phyloP scores from a whole-genome alignment of 2,888 invertebrate species.

The Temnothorax rugatulus region DNA sequence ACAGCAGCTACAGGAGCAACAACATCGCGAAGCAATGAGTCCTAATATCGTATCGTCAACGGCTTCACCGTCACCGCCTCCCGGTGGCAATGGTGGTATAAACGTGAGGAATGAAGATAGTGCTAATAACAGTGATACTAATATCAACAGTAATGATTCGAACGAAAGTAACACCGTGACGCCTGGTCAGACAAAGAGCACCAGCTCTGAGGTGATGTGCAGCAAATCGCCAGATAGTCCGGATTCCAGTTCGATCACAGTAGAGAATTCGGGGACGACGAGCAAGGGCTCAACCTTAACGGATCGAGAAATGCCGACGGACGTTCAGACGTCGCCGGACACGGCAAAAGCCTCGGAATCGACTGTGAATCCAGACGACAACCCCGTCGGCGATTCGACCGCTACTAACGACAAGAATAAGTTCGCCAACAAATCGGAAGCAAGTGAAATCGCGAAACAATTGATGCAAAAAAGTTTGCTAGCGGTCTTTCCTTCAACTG shows the following conservation, averaged over 20 bases:
- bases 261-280: slow-evolving; percentile 63
- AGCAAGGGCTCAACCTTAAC: slow-evolving; percentile 53
- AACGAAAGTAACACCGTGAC: slow-evolving; percentile 49
- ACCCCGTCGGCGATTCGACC: slow-evolving; percentile 6
- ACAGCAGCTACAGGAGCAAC: slow-evolving; percentile 16
- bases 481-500: slow-evolving; percentile 79
- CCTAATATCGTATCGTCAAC: slow-evolving; percentile 80
- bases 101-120: slow-evolving; percentile 39
- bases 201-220: slow-evolving; percentile 71
- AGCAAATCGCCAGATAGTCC: slow-evolving; percentile 81
- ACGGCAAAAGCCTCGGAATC: slow-evolving; percentile 48
- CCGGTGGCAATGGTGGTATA: slow-evolving; percentile 52
- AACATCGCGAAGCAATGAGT: slow-evolving; percentile 77
- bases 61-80: slow-evolving; percentile 81
- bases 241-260: slow-evolving; percentile 80
- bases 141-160: slow-evolving; percentile 39
- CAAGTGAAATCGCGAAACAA: slow-evolving; percentile 62
- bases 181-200: slow-evolving; percentile 53
- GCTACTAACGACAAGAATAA: slow-evolving; percentile 49
- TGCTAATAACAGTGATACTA: background rate
- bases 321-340: slow-evolving; percentile 49
- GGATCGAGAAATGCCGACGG: slow-evolving; percentile 56
- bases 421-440: slow-evolving; percentile 24
- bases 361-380: slow-evolving; percentile 41
- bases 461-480: slow-evolving; percentile 75